These are phyloP conservation scores for Sebastes dallii DNA, from an alignment of 2,797 vertebrate genomes.

Conservation along the genomic window DNA sequence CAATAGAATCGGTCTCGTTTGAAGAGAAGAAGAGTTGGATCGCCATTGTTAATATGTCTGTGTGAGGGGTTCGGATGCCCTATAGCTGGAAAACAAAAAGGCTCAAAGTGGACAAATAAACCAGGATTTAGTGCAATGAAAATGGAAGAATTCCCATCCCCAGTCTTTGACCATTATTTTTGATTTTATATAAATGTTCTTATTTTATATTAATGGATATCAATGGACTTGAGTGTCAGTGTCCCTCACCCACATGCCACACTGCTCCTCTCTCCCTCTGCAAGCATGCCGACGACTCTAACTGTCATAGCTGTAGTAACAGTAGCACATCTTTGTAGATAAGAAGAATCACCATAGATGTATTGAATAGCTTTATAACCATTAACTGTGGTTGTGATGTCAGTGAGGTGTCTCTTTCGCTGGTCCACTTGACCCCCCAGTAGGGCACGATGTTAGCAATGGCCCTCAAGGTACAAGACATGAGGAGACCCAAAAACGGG, in stretches of 20 bases:
- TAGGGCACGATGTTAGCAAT: conserved; percentile 76
- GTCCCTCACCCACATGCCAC: conserved; percentile 88
- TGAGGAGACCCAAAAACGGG: conserved; percentile 54
- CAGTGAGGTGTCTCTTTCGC: conserved; percentile 74
- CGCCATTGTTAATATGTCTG: conserved; percentile 33
- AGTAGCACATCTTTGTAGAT: conserved; percentile 46
- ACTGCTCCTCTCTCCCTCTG: conserved; percentile 85
- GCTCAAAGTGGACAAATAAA: conserved; percentile 30
- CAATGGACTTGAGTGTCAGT: conserved; percentile 86
- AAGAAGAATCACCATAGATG: conserved; percentile 10
- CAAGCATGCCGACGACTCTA: conserved; percentile 80
- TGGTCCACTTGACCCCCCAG: conserved; percentile 79
- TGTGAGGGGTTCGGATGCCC: conserved; percentile 11
- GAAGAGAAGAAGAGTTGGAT: conserved; percentile 54
- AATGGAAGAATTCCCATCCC: conserved; percentile 70
- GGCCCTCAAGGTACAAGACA: conserved; percentile 69
- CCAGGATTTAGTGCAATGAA: conserved; percentile 46
- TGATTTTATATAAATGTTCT: conserved; percentile 87
- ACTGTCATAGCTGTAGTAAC: conserved; percentile 74
- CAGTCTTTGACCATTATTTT: conserved; percentile 84
- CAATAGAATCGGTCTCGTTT: conserved; percentile 41
- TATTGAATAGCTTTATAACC: conserved; percentile 31
- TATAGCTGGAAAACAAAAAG: background rate
- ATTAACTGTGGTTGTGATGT: conserved; percentile 68
- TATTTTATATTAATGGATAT: conserved; percentile 87